These are phyloP conservation scores for Oreotragus oreotragus DNA, from an alignment of 2,113 vertebrate genomes.

Conservation along the genomic window DNA sequence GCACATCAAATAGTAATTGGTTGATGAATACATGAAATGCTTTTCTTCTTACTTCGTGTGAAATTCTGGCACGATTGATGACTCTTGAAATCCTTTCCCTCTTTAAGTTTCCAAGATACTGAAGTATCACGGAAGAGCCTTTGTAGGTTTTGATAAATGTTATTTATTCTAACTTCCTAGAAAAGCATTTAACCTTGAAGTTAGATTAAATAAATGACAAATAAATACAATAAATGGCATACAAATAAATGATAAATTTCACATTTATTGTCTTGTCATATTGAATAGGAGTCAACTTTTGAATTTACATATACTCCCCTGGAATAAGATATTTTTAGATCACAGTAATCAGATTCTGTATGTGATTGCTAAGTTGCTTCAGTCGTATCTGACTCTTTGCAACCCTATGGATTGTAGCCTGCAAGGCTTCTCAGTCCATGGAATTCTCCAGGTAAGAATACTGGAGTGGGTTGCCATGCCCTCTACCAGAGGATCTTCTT, in stretches of 20 bases:
- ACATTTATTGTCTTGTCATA: not conserved
- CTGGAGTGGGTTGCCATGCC: not conserved
- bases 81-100: not conserved
- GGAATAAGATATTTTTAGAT: not conserved
- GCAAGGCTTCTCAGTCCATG: not conserved
- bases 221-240: not conserved
- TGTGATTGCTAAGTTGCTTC: not conserved
- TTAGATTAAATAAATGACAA: not conserved
- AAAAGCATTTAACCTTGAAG: not conserved
- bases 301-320: not conserved
- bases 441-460: not conserved
- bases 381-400: accelerated
- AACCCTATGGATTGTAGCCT: not conserved
- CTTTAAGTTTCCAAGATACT: not conserved
- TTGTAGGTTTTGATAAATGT: not conserved
- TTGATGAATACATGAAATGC: not conserved
- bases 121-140: not conserved
- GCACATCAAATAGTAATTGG: not conserved
- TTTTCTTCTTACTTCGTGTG: not conserved
- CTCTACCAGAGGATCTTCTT: not conserved
- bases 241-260: not conserved
- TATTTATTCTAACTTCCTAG: not conserved
- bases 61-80: not conserved
- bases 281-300: not conserved
- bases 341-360: not conserved